These are phyloP conservation scores for Forbesichthys agassizii DNA, from an alignment of 2,113 vertebrate genomes.

Conservation along the genomic window DNA sequence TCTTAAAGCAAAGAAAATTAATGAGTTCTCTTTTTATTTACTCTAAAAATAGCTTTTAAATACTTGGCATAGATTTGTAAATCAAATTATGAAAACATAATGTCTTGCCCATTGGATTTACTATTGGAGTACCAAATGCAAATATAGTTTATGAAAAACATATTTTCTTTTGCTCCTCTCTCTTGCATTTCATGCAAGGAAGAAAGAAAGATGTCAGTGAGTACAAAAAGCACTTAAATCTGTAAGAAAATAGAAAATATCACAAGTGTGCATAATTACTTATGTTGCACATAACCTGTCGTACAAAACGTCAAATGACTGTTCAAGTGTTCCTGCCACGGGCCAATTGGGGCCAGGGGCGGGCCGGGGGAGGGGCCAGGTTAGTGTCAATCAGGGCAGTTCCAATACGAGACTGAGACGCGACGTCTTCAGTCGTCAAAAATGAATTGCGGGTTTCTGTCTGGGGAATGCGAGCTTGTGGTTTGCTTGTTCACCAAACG, in stretches of 20 bases:
- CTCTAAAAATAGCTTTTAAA: constrained; percentile 80
- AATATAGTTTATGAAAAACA: constrained; percentile 74
- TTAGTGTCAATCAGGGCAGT: constrained; percentile 61
- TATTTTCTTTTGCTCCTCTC: constrained; percentile 57
- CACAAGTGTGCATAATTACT: constrained; percentile 79
- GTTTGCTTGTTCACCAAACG: too few relatives aligned
- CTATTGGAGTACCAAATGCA: constrained; percentile 76
- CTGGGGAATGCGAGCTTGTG: too few relatives aligned
- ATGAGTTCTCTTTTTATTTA: constrained; percentile 67
- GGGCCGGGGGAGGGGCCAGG: constrained; percentile 54
- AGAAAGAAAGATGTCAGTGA: constrained; percentile 73
- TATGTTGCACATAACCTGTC: constrained; percentile 75
- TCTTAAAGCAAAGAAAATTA: constrained; percentile 66
- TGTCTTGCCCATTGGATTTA: constrained; percentile 64
- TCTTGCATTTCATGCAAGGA: constrained; percentile 74
- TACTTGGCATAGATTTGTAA: constrained; percentile 80
- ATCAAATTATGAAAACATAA: constrained; percentile 73
- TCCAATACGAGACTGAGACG: constrained; percentile 48
- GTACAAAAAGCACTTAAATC: constrained; percentile 80
- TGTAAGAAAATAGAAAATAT: constrained; percentile 83
- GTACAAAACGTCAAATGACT: constrained; percentile 77
- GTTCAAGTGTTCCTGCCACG: constrained; percentile 64
- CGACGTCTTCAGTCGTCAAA: constrained; percentile 35
- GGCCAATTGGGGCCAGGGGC: constrained; percentile 8
- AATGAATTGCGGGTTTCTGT: constrained; percentile 45